Evolutionary conservation across 37 sponge, comb jelly and placozoan genomes (phyloP), one percentile per base, ranked within the genome.

Genomic region (Corticium candelabrum): DNA sequence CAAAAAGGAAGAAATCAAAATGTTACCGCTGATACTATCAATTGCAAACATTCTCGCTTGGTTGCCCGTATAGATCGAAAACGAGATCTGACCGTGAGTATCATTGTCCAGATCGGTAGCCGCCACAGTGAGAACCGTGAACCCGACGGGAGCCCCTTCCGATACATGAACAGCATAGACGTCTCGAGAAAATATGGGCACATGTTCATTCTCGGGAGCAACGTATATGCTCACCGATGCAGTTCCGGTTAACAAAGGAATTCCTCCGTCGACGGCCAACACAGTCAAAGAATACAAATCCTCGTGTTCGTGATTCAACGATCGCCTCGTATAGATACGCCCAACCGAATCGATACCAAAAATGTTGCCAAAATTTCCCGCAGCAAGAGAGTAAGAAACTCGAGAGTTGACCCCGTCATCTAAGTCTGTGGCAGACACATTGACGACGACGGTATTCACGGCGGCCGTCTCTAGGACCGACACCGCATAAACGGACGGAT

Each of bases 191-290:
- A 70, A 70, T 4, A 34, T 5, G 29, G 73, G 73, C 36, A 5
- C 36, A 34, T 29, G 31, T 4, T 70, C 31, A 32, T 70, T 70
- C 36, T 70, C 31, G 33, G 73, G 73, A 4, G 7, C 29, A 7
- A 70, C 73, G 36, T 70, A 4, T 7, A 70, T 32, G 31, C 29
- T 70, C 5, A 70, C 36, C 5, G 73, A 30, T 70, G 73, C 73
- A 70, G 73, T 35, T 4, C 73, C 73, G 31, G 31, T 15, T 70
- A 70, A 21, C 15, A 21, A 50, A 50, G 62, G 62, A 11, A 11
- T 50, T 50, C 62, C 67, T 35, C 85, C 91, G 86, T 90, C 91
- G 1, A 37, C 84, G 21, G 85, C 91, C 33, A 76, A 69, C 15
- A 82, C 85, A 36, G 37, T 31, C 2, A 90, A 39, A 0, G 1